These are phyloP conservation scores for Apeltes quadracus DNA, from an alignment of 2,113 vertebrate genomes.

Conservation along the genomic window DNA sequence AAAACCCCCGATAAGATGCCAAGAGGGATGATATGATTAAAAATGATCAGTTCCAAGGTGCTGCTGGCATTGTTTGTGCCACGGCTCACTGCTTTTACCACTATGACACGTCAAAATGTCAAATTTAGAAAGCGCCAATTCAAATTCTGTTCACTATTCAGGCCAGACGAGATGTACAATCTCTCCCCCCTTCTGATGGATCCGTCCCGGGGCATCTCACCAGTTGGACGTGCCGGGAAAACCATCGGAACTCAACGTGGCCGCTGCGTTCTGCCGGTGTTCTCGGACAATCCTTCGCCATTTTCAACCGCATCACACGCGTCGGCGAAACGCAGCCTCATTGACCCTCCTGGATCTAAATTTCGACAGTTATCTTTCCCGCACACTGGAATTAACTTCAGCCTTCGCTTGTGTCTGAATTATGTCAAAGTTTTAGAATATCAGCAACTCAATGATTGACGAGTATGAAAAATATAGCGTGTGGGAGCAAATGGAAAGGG, in stretches of 20 bases:
- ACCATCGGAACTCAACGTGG: neutral
- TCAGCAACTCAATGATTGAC: conserved; percentile 21
- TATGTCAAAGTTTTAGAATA: neutral
- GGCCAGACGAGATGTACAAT: neutral
- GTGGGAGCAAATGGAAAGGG: conserved; percentile 12
- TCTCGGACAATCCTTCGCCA: too few species aligned
- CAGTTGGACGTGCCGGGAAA: too few species aligned
- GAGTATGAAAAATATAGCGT: conserved; percentile 5
- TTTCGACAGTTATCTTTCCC: neutral
- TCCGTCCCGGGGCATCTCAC: too few species aligned
- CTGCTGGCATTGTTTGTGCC: too few species aligned
- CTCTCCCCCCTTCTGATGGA: too few species aligned
- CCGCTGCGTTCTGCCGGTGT: neutral
- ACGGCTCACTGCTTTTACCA: too few species aligned
- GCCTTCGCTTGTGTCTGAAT: neutral
- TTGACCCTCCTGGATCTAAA: neutral
- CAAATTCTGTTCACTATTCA: too few species aligned
- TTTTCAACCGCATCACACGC: too few species aligned
- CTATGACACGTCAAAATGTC: too few species aligned
- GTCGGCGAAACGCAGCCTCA: too few species aligned
- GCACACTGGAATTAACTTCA: neutral
- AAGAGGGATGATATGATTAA: neutral
- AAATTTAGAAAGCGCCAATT: too few species aligned
- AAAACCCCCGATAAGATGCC: neutral
- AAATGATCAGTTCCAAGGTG: too few species aligned